A percentile compares a stretch with the other conserved stretches of the same genome.
phyloP scores from a whole-genome alignment of 2,113 vertebrate species.

The Aramus guarauna region DNA sequence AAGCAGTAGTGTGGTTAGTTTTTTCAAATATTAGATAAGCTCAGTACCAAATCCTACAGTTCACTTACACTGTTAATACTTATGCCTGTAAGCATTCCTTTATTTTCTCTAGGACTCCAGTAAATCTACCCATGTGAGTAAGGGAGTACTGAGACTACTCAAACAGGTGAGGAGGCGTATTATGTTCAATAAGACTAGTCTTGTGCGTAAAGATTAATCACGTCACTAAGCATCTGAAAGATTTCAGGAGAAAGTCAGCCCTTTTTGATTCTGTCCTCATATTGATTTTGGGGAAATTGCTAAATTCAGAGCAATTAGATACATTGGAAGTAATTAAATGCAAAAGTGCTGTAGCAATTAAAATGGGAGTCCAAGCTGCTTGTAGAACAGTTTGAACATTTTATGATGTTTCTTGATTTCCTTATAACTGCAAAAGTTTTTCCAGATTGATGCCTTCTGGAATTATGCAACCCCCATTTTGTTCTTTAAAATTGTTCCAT shows the following conservation, averaged over 20 bases:
- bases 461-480: not conserved
- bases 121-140: not conserved
- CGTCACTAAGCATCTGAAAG: not conserved
- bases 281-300: slow-evolving; percentile 50
- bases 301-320: slow-evolving; percentile 61
- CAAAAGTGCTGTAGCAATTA: slow-evolving; percentile 50
- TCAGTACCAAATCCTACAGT: not conserved
- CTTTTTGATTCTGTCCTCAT: slow-evolving; percentile 51
- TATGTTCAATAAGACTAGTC: not conserved
- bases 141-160: not conserved
- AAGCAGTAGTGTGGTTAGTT: not conserved
- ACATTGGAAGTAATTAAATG: slow-evolving; percentile 50
- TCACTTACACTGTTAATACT: not conserved
- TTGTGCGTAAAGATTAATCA: slow-evolving; percentile 11
- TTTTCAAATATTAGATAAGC: not conserved
- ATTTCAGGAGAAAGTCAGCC: slow-evolving; percentile 42
- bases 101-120: not conserved
- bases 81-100: not conserved
- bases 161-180: not conserved
- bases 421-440: not conserved
- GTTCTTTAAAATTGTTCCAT: not conserved
- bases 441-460: not conserved
- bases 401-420: not conserved
- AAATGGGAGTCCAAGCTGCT: not conserved
- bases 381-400: not conserved